Base-by-base conservation (phyloP, 2,797 vertebrate species). In the Sebastiscus tertius region DNA sequence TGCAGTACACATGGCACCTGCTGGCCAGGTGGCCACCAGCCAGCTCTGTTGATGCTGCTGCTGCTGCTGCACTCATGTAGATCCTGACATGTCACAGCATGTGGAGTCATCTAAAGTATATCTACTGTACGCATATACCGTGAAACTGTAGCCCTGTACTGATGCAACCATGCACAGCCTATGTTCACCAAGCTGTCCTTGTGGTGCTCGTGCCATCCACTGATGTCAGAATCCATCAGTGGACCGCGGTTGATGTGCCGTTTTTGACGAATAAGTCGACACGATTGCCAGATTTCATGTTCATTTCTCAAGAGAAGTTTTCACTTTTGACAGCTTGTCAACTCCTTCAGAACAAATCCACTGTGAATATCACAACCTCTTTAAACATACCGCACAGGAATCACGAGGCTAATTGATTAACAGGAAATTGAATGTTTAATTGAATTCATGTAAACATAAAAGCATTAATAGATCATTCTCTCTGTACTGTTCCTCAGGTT, bases 401-500 rank as follows among this genome's bases (percentile, higher is more conserved):
- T 36, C 26, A 63, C 13, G 33, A 49, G 56, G 22, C 11, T 11
- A 33, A 62, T 2, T 1, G 4, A 39, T 76, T 34, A 52, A 8
- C n/a, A 31, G 8, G 12, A 39, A 62, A 6, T 3, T 39, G 6
- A 24, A 2, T 39, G 36, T 39, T 39, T 2, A 33, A 14, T 46
- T 5, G 34, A 20, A 24, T 18, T 2, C 3, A 60, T 46, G 11
- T 24, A 12, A 58, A 33, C 1, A 20, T 16, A 46, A 52, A 67
- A 42, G 2, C 4, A 20, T 20, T 5, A 24, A 12, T 59, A 2
- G 16, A 52, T 34, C 18, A 12, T 29, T 29, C 20, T 55, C 9
- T 2, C 49, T 16, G 6, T 66, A 4, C 24, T 46, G 9, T 10
- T 16, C 4, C 11, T 60, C 87, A 98, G 98, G 95, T 97, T 75